Evolutionary conservation across 37 sponge, comb jelly and placozoan genomes (phyloP).

Genomic region (Chondrosia reniformis): DNA sequence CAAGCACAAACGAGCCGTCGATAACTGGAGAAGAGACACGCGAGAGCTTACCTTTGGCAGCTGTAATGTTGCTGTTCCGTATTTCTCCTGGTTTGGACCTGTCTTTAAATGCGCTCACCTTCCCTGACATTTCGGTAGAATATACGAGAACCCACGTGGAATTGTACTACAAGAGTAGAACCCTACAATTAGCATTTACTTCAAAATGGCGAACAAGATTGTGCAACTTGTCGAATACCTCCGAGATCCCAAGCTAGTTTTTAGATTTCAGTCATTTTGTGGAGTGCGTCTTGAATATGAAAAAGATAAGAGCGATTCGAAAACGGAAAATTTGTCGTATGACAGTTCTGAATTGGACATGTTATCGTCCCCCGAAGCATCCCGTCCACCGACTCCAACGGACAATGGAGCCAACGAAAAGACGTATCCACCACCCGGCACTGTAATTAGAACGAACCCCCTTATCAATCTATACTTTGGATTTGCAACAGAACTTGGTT

Average conservation of each 20-base stretch:
- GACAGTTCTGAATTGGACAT: not conserved
- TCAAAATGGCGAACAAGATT: not conserved
- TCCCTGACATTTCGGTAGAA: conserved; percentile 26
- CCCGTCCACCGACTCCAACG: not conserved
- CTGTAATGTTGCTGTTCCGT: conserved; percentile 88
- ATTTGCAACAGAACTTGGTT: conserved; percentile 78
- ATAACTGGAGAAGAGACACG: not conserved
- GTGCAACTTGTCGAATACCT: conserved; percentile 21
- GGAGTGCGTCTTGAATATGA: conserved; percentile 24
- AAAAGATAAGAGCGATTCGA: not conserved
- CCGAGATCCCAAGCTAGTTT: conserved; percentile 51
- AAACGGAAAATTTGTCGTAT: not conserved
- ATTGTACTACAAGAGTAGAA: too few relatives aligned
- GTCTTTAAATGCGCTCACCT: conserved; percentile 67
- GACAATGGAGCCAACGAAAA: not conserved
- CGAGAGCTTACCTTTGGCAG: conserved; percentile 80
- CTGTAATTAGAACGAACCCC: conserved; percentile 49
- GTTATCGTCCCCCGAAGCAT: not conserved
- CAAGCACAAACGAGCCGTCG: not conserved
- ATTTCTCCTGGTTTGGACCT: conserved; percentile 88
- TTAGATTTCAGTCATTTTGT: conserved; percentile 45
- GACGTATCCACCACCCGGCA: not conserved
- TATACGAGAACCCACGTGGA: too few relatives aligned
- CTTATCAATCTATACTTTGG: conserved; percentile 76
- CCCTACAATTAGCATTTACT: not conserved